These are phyloP conservation scores for Sarcophaga caerulescens DNA, from an alignment of 2,888 invertebrate genomes.

Conservation along the genomic window DNA sequence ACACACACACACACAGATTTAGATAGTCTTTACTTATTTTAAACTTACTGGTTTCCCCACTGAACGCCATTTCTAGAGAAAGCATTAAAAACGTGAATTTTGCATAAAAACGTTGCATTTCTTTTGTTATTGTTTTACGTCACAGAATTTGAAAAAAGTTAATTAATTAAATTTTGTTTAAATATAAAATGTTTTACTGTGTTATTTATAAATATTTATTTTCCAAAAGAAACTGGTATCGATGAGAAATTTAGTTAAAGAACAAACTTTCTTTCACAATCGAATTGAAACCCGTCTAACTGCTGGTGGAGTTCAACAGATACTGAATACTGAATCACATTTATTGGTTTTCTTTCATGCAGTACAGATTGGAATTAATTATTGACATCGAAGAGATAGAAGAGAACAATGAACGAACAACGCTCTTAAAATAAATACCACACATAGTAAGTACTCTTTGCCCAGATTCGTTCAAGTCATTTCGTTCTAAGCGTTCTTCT, in stretches of 20 bases:
- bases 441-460: too few relatives aligned
- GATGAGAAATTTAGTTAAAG: background rate
- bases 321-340: constrained; percentile 40
- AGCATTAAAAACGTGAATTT: constrained; percentile 31
- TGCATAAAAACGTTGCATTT: constrained; percentile 12
- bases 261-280: background rate
- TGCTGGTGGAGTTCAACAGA: background rate
- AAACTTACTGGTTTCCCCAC: constrained; percentile 50
- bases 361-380: background rate
- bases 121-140: background rate
- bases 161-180: background rate
- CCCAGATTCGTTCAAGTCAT: too few relatives aligned
- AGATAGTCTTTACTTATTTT: background rate
- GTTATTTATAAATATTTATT: background rate
- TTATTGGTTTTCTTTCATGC: constrained; percentile 1
- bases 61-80: constrained; percentile 24
- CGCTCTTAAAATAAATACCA: too few relatives aligned
- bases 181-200: background rate
- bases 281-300: constrained; percentile 10
- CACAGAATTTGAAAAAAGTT: background rate
- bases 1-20: background rate
- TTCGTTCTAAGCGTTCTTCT: too few relatives aligned
- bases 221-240: background rate
- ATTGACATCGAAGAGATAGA: background rate
- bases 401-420: background rate